A percentile compares a stretch with the other conserved stretches of the same genome.
These are phyloP conservation scores for Listronotus oregonensis DNA, from an alignment of 1,140 invertebrate genomes.

Conservation along the genomic window DNA sequence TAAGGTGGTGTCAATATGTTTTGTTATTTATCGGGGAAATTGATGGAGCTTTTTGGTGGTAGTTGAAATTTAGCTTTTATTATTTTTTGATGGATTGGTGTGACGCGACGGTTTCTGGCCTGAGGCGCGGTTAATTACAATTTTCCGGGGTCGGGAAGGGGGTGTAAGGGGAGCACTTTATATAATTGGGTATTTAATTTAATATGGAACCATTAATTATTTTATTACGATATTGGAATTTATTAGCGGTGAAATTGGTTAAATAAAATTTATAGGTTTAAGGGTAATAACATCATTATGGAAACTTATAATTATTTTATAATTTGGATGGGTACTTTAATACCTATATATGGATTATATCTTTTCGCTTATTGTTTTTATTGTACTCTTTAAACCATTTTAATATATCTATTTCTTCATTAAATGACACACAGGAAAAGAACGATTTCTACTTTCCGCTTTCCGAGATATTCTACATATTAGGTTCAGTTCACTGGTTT, in stretches of 20 bases:
- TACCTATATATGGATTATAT: too few species aligned
- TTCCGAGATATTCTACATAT: too few species aligned
- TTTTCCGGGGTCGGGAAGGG: not conserved
- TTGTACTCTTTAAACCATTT: too few species aligned
- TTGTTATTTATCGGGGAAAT: constrained; percentile 52
- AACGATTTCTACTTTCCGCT: too few species aligned
- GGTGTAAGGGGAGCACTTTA: constrained; percentile 15
- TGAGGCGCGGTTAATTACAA: constrained; percentile 24
- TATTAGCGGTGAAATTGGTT: constrained; percentile 13
- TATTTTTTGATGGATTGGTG: constrained; percentile 54
- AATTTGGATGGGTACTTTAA: too few species aligned
- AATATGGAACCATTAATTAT: constrained; percentile 29
- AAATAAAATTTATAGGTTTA: constrained; percentile 8
- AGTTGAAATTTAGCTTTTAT: constrained; percentile 53
- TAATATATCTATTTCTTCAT: too few species aligned
- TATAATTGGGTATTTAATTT: constrained; percentile 36
- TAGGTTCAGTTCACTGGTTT: too few species aligned
- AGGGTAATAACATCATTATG: not conserved
- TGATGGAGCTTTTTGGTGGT: constrained; percentile 48
- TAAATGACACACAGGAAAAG: too few species aligned
- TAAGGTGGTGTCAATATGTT: constrained; percentile 54
- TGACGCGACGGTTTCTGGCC: constrained; percentile 30
- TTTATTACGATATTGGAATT: constrained; percentile 21
- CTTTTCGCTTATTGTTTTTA: too few species aligned
- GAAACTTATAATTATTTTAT: not conserved